Base-by-base conservation (phyloP, 2,797 vertebrate species). In the Heterohyrax brucei region DNA sequence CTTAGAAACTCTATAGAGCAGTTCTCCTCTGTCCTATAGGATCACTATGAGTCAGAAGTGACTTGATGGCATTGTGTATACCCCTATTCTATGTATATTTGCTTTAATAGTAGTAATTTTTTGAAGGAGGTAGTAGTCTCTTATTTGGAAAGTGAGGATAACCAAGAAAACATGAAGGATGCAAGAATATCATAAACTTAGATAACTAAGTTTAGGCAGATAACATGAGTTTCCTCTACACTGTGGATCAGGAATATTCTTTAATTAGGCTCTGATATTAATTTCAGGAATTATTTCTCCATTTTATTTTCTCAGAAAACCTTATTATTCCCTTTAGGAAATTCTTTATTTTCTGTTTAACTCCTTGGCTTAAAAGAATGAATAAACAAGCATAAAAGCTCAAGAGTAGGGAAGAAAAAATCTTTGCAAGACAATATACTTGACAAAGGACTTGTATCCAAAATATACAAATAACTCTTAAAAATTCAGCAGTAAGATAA, bases 71-170 rank as follows among this genome's bases (percentile, higher is more conserved):
- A 39, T 39, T 39, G 39, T 39, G 39, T 39, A 39, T 39, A 86
- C 1, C 84, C 33, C 13, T 76, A 64, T 64, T 84, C 33, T 87
- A 48, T 91, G 24, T 61, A 7, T 64, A 62, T 91, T 73, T 93
- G 10, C 46, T 78, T 79, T 93, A 81, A 44, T 22, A 89, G 1
- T 86, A 89, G 70, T 70, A 72, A 76, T 72, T 88, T 64, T 64
- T 66, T 26, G 13, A 66, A 61, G 59, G 59, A 21, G 18, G 21
- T 61, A 3, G 30, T 30, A 66, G 10, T 66, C 64, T 66, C 14
- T 3, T 39, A 75, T 75, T 75, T 22, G 72, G 44, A 75, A 46
- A 75, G 39, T 5, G 66, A 2, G 39, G 24, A 46, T 22, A 75
- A 75, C 9, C 22, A 6, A 75, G 21, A 44, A 22, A 16, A 73